phyloP scores from a whole-genome alignment of 2,888 invertebrate species.

The Ophioninae sp. region DNA sequence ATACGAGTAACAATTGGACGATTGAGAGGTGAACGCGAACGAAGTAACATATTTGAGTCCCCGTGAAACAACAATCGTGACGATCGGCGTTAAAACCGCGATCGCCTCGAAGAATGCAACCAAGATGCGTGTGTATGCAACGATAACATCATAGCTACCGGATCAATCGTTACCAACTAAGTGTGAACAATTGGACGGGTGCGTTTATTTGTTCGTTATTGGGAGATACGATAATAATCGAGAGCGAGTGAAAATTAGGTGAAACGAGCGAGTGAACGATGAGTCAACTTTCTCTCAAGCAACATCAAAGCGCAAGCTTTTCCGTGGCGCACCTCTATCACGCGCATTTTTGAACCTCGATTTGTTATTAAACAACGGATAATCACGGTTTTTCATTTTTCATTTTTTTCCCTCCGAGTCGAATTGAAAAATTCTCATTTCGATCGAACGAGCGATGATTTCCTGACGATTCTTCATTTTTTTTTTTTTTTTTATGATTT shows the following conservation, averaged over 20 bases:
- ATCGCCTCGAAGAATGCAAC: too few species aligned
- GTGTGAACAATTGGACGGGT: neutral
- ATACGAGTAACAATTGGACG: neutral
- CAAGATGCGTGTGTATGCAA: neutral
- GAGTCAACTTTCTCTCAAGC: constrained; percentile 71
- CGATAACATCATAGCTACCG: neutral
- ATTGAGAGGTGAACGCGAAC: neutral
- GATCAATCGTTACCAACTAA: too few species aligned
- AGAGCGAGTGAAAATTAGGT: constrained; percentile 27
- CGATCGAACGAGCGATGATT: neutral
- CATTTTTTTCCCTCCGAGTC: neutral
- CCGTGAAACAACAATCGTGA: neutral
- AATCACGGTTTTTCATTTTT: neutral
- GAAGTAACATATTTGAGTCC: neutral
- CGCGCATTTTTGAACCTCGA: constrained; percentile 19
- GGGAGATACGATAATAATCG: neutral
- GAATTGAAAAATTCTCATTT: neutral
- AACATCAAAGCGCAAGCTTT: constrained; percentile 78
- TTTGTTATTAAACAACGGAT: neutral
- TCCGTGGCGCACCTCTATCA: constrained; percentile 55
- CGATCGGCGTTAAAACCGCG: too few species aligned
- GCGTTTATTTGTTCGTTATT: neutral
- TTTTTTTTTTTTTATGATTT: neutral
- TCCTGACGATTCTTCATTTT: too few species aligned
- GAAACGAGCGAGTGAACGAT: constrained; percentile 35